Conservation (phyloP, 2,797 vertebrate species). For the Adrianichthys oophorus region DNA sequence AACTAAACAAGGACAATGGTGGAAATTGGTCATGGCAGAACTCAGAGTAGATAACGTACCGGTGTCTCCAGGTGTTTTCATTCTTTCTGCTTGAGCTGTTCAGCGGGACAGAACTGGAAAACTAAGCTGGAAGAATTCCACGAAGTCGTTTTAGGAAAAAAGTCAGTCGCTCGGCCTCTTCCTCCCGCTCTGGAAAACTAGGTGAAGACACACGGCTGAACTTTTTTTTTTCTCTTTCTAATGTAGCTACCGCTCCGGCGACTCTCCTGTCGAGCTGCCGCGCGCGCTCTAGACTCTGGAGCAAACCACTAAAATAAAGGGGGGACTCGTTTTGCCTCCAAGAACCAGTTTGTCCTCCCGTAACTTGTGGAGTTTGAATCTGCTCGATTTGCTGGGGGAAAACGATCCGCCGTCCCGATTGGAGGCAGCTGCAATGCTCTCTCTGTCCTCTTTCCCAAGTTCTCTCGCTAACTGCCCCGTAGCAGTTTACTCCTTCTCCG, state of each 20-base stretch:
- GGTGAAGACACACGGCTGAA: constrained; percentile 52
- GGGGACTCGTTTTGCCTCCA: constrained; percentile 14
- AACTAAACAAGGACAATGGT: constrained; percentile 50
- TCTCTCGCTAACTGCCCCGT: constrained; percentile 60
- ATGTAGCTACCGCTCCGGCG: constrained; percentile 19
- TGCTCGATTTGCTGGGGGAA: constrained; percentile 48
- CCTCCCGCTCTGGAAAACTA: constrained; percentile 44
- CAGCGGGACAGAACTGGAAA: constrained; percentile 3
- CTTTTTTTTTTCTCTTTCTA: constrained; percentile 32
- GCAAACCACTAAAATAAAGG: constrained; percentile 1
- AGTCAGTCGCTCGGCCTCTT: constrained; percentile 52
- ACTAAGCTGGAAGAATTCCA: constrained; percentile 41
- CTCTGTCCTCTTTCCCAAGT: constrained; percentile 37
- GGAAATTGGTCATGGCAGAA: constrained; percentile 8
- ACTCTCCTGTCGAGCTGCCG: constrained; percentile 15
- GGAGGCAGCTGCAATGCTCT: constrained; percentile 24
- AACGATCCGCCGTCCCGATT: constrained; percentile 55
- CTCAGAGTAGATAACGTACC: constrained; percentile 63
- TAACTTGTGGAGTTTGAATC: constrained; percentile 27
- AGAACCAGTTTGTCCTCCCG: constrained; percentile 26
- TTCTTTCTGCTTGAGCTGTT: constrained; percentile 46
- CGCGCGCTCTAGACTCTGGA: constrained; percentile 20
- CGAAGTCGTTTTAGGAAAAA: constrained; percentile 54
- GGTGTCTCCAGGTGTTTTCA: constrained; percentile 81
- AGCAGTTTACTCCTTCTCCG: constrained; percentile 62